Evolutionary conservation across 1,140 invertebrate species (phyloP).

Genomic region (Listronotus bonariensis): DNA sequence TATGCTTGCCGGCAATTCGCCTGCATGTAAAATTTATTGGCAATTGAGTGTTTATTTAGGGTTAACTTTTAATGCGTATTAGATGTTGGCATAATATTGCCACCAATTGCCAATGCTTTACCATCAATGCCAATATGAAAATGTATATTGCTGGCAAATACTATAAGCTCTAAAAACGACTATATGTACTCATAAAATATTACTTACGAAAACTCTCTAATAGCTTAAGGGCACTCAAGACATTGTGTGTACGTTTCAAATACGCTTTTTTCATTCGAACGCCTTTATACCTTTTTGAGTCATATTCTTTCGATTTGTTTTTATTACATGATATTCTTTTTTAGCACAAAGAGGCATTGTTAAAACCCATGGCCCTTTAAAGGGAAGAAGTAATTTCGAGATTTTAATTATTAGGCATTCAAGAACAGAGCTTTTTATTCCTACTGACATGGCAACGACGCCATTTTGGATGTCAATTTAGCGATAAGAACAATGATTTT

Average conservation of each 20-base stretch:
- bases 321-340: constrained; percentile 33
- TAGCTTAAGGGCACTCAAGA: constrained; percentile 3
- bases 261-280: constrained; percentile 29
- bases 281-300: constrained; percentile 24
- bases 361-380: constrained; percentile 17
- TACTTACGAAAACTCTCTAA: constrained; percentile 17
- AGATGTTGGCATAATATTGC: too few species aligned
- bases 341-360: constrained; percentile 24
- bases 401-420: constrained; percentile 30
- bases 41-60: too few species aligned
- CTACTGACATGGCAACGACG: constrained; percentile 22
- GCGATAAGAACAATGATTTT: constrained; percentile 13
- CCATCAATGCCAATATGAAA: too few species aligned
- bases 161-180: too few species aligned
- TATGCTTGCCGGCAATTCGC: too few species aligned
- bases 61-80: too few species aligned
- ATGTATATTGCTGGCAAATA: too few species aligned
- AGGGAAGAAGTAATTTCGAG: constrained; percentile 18
- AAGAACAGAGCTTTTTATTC: constrained; percentile 21
- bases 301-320: constrained; percentile 31
- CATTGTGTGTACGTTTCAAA: constrained; percentile 16
- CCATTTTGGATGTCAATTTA: constrained; percentile 25
- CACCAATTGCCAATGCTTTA: too few species aligned
- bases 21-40: too few species aligned
- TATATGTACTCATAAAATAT: too few species aligned